phyloP scores from a whole-genome alignment of 2,797 vertebrate species.

The Falco novaeseelandiae region DNA sequence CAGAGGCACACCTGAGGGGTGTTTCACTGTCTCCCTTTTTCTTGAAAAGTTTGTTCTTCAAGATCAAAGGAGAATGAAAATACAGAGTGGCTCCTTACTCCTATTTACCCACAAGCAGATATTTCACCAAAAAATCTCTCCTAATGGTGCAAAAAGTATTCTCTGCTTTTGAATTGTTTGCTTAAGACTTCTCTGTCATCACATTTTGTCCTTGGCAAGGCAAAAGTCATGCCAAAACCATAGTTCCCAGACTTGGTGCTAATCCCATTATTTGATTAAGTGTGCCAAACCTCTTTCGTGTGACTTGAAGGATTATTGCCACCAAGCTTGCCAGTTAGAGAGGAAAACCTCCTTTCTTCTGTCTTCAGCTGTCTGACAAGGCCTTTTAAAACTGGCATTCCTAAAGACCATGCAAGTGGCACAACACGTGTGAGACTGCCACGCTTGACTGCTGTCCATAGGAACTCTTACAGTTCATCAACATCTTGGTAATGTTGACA shows the following conservation, averaged over 20 bases:
- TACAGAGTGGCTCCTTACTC: background rate
- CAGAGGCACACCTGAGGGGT: fast-evolving
- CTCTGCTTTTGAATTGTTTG: background rate
- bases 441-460: background rate
- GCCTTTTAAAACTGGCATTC: background rate
- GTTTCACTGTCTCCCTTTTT: background rate
- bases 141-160: background rate
- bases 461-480: background rate
- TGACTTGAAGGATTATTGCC: slow-evolving; percentile 47
- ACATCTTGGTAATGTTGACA: background rate
- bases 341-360: background rate
- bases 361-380: background rate
- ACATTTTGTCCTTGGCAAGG: background rate
- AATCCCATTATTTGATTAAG: slow-evolving; percentile 42
- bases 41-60: background rate
- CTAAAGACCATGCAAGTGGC: background rate
- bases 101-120: background rate
- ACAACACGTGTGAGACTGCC: background rate
- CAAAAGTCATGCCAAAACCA: slow-evolving; percentile 21
- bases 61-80: background rate
- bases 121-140: background rate
- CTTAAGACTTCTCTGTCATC: background rate
- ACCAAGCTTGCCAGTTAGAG: slow-evolving; percentile 40
- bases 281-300: slow-evolving; percentile 31
- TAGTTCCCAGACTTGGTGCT: slow-evolving; percentile 37